Evolutionary conservation across 2,888 invertebrate species (phyloP), one percentile per base, ranked within the genome.

Genomic region (Tenthredo scrophulariae): DNA sequence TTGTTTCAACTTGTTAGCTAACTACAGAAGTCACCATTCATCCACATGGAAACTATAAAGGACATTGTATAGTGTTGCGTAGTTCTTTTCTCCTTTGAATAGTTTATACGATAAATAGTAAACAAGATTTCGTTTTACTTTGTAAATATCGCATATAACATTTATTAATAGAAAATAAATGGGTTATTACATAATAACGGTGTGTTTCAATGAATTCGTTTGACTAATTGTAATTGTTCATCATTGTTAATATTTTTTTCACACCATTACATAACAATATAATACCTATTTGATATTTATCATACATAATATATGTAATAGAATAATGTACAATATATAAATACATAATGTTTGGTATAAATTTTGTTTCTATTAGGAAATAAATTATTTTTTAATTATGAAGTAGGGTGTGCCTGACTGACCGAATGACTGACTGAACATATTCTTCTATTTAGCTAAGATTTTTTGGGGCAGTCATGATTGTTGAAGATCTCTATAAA

Each of bases 281-380:
- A 33, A 79, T 79, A 88, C 87, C 82, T 85, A 85, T 80, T 82
- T 46, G 18, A 74, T 88, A 87, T n/a, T n/a, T n/a, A n/a, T 83
- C 86, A 88, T 85, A 87, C 86, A 88, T 54, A 58, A 86, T 86
- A 74, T 83, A 86, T 83, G 75, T 85, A 85, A 67, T 84, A 85
- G 83, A 87, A 87, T 88, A 88, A 87, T 88, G 88, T 88, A 88
- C 87, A 89, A 88, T 89, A 84, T 88, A 87, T 85, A 88, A 89
- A 88, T 79, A 86, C 87, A 84, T 58, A 50, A 84, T 85, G 62
- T 50, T 50, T 84, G 77, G 29, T 83, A 65, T 26, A 67, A 67
- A 65, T 50, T 67, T 79, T n/a, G 29, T 67, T 80, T 65, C 37
- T 58, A 37, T 58, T 37, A n/a, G 29, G 29, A 67, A 67, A 54